phyloP scores from a whole-genome alignment of 2,888 invertebrate genomes.

The Dysmachus trigonus region DNA sequence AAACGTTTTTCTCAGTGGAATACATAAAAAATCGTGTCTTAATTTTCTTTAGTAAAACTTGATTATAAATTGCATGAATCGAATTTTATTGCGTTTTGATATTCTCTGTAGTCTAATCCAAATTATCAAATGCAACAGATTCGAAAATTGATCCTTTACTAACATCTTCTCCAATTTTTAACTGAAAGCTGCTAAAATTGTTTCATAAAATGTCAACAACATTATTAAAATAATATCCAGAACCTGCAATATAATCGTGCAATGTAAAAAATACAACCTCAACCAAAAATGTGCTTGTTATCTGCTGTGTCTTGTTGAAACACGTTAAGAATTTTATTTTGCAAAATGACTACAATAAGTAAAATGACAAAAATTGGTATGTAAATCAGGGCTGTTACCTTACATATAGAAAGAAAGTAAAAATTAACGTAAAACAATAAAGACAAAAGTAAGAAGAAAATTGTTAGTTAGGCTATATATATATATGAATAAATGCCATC shows the following conservation, averaged over 20 bases:
- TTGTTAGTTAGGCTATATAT: conserved; percentile 12
- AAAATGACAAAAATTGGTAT: neutral
- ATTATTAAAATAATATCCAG: neutral
- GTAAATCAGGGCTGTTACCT: conserved; percentile 36
- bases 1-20: too few species aligned
- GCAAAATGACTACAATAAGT: neutral
- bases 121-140: too few species aligned
- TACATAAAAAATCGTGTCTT: too few species aligned
- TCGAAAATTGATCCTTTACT: neutral
- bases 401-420: neutral
- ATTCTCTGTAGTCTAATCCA: neutral
- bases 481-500: neutral
- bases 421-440: neutral
- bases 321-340: conserved; percentile 1
- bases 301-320: conserved; percentile 5
- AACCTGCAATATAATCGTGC: neutral
- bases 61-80: too few species aligned
- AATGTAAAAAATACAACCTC: neutral
- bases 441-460: neutral
- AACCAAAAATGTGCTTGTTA: conserved; percentile 5
- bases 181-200: neutral
- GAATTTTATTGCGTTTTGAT: too few species aligned
- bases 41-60: too few species aligned
- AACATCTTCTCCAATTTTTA: neutral
- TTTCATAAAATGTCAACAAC: neutral